Base-by-base conservation (phyloP, 35 echinoderm and acorn worm species). In the Heliocidaris tuberculata region DNA sequence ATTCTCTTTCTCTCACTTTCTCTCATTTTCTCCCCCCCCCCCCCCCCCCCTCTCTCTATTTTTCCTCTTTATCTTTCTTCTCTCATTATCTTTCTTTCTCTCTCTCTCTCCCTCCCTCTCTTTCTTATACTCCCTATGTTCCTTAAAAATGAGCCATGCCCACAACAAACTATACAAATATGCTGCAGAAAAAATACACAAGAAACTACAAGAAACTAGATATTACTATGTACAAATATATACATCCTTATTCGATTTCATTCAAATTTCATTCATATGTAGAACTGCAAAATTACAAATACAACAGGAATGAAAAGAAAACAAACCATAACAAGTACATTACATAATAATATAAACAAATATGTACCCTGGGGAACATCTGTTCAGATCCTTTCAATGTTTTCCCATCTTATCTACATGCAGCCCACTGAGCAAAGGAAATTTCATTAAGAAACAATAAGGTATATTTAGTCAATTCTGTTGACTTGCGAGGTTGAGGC, bases 241-340 rank as follows among this genome's bases (percentile, higher is more conserved):
- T 78, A 78, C 65, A 78, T 78, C 65, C 21, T n/a, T 17, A 78
- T 19, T 71, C 6, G 7, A 24, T 70, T 21, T 70, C 16, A 16
- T 70, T 70, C 16, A 70, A 70, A 78, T 78, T 78, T 78, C 65
- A 78, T 78, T 78, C 65, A 78, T 78, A 24, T n/a, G 65, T 78
- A 78, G 27, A n/a, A 19, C 21, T 6, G 21, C 21, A n/a, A n/a
- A 21, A 78, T 78, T 78, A 78, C 65, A 78, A 78, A 13, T 56
- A 78, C 65, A 78, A 78, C 65, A 78, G 65, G 65, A 78, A 78
- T 78, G 65, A 19, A 21, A 78, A 78, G 65, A 78, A 78, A 78
- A 78, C 17, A 56, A 56, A 56, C 52, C 35, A 42, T 42, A 56
- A 13, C 52, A 56, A 56, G 19, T 78, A 78, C 65, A 78, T 7